Conservation (phyloP, 35 echinoderm and acorn worm genomes). For the Acanthaster planci region DNA sequence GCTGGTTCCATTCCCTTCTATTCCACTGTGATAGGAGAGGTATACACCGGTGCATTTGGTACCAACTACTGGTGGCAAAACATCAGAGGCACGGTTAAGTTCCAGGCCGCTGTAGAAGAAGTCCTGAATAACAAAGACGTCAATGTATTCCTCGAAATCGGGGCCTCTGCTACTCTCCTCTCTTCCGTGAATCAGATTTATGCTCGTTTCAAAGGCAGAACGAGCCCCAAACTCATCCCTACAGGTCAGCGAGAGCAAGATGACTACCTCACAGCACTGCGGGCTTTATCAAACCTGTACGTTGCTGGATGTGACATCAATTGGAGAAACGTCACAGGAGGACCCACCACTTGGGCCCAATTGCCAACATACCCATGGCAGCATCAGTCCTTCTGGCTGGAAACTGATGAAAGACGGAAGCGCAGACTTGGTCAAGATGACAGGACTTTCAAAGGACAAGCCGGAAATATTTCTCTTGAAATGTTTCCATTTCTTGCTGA, state of each 20-base stretch:
- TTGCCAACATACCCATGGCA: conserved; percentile 92
- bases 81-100: conserved; percentile 78
- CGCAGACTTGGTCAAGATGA: conserved; percentile 81
- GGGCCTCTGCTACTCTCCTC: conserved; percentile 72
- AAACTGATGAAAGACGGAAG: conserved; percentile 74
- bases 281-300: conserved; percentile 60
- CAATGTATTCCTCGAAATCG: conserved; percentile 73
- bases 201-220: conserved; percentile 35
- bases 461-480: conserved; percentile 64
- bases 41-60: conserved; percentile 72
- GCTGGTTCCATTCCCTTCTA: conserved; percentile 50
- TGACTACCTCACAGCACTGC: conserved; percentile 54
- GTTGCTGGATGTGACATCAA: conserved; percentile 56
- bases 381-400: conserved; percentile 62
- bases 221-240: conserved; percentile 43
- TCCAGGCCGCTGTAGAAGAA: conserved; percentile 68
- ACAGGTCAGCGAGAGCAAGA: conserved; percentile 69
- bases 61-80: conserved; percentile 93
- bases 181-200: conserved; percentile 77
- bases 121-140: conserved; percentile 57
- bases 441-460: conserved; percentile 78
- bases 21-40: conserved; percentile 76
- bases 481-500: conserved; percentile 78
- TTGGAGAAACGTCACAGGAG: conserved; percentile 71
- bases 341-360: conserved; percentile 45